Conservation (phyloP, 35 echinoderm and acorn worm genomes). For the Ptychodera flava region DNA sequence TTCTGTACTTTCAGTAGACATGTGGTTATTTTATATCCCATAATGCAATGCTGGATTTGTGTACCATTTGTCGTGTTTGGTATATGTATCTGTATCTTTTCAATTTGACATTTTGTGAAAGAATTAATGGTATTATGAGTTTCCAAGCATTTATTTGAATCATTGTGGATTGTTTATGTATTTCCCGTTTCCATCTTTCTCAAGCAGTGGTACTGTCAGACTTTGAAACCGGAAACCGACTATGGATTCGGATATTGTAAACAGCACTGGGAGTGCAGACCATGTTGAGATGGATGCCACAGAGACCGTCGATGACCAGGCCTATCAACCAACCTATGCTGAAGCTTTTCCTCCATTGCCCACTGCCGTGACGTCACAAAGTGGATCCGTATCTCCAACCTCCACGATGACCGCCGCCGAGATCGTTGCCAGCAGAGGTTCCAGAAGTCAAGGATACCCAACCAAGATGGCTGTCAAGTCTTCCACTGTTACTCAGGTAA, state of each 20-base stretch:
- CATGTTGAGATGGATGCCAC: conserved; percentile 20
- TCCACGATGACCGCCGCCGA: neutral
- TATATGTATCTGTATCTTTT: too few species aligned
- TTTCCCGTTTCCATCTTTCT: conserved; percentile 19
- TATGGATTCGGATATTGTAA: conserved; percentile 73
- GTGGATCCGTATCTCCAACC: neutral
- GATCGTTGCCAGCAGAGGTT: neutral
- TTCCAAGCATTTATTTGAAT: too few species aligned
- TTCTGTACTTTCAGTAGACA: too few species aligned
- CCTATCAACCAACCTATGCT: conserved; percentile 92
- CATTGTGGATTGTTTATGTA: neutral
- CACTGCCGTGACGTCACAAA: conserved; percentile 22
- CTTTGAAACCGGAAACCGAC: conserved; percentile 71
- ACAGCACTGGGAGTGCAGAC: conserved; percentile 25
- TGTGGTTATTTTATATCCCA: too few species aligned
- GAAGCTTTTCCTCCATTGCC: conserved; percentile 87
- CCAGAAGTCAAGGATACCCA: conserved; percentile 45
- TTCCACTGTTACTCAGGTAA: conserved; percentile 99
- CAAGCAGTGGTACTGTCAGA: conserved; percentile 71
- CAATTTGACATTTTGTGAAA: too few species aligned
- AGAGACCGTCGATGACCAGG: conserved; percentile 60
- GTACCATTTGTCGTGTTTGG: too few species aligned
- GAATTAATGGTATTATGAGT: too few species aligned
- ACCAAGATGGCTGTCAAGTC: conserved; percentile 99
- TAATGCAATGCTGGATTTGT: too few species aligned